Conservation (phyloP, 2,113 vertebrate genomes). For the Clarias magur region DNA sequence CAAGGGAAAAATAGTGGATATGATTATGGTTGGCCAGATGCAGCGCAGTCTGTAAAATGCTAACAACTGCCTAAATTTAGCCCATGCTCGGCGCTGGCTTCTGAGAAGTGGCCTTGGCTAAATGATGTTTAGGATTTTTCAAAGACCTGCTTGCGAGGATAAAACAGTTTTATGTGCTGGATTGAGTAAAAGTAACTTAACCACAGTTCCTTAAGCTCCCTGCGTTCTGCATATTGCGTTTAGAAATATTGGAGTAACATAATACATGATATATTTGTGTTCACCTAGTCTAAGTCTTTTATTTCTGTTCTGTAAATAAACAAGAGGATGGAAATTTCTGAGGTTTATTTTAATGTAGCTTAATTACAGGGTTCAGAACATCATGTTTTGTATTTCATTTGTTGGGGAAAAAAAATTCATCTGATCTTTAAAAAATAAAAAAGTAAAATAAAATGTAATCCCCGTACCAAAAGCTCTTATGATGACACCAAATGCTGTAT, state of each 20-base stretch:
- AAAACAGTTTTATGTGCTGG: slow-evolving; percentile 43
- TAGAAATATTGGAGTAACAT: slow-evolving; percentile 6
- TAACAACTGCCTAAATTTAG: slow-evolving; percentile 53
- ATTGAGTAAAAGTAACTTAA: slow-evolving; percentile 26
- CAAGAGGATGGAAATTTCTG: not conserved
- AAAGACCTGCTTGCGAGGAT: slow-evolving; percentile 27
- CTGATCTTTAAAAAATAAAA: not conserved
- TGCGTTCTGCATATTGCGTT: slow-evolving; percentile 3
- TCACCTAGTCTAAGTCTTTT: not conserved
- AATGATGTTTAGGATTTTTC: slow-evolving; percentile 33
- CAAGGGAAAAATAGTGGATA: slow-evolving; percentile 44
- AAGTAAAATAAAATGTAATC: too few relatives aligned
- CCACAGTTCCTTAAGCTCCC: slow-evolving; percentile 1
- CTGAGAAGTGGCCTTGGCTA: slow-evolving; percentile 40
- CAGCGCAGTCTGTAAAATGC: slow-evolving; percentile 45
- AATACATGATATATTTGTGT: not conserved
- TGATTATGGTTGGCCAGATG: slow-evolving; percentile 47
- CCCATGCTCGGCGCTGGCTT: slow-evolving; percentile 31
- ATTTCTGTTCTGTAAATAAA: slow-evolving; percentile 10
- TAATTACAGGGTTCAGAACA: slow-evolving; percentile 16
- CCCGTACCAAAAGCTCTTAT: not conserved
- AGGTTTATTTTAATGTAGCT: slow-evolving; percentile 8
- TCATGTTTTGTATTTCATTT: slow-evolving; percentile 4
- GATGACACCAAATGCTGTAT: not conserved
- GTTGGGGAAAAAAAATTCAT: not conserved